A percentile compares a stretch with the other conserved stretches of the same genome.
These are phyloP conservation scores for Rhynchonycteris naso DNA, from an alignment of 2,797 vertebrate genomes.

Conservation along the genomic window DNA sequence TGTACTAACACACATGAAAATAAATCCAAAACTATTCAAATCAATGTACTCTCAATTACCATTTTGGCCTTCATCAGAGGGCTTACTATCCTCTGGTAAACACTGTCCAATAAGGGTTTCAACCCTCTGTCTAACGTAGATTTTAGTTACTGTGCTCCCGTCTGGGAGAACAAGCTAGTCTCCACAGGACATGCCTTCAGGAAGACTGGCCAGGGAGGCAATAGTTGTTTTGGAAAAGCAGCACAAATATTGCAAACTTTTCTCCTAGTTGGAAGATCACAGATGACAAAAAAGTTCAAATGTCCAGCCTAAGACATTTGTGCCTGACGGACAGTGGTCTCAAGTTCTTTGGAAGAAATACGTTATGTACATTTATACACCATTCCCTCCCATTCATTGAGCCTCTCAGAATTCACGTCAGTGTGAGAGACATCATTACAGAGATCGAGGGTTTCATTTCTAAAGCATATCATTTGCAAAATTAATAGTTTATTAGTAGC, in stretches of 20 bases:
- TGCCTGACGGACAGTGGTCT: slow-evolving; percentile 1
- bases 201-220: not conserved
- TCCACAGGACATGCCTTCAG: not conserved
- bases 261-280: slow-evolving; percentile 3
- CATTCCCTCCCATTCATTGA: slow-evolving; percentile 14
- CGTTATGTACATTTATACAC: not conserved
- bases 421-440: slow-evolving; percentile 49
- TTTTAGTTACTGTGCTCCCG: not conserved
- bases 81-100: not conserved
- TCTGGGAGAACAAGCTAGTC: not conserved
- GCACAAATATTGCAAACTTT: not conserved
- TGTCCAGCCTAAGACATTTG: not conserved
- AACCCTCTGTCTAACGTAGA: not conserved
- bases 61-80: not conserved
- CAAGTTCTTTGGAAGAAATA: not conserved
- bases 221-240: not conserved
- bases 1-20: not conserved
- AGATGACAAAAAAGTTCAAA: slow-evolving; percentile 5
- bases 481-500: slow-evolving; percentile 26
- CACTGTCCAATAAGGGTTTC: not conserved
- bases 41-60: not conserved
- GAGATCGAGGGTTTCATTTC: slow-evolving; percentile 48
- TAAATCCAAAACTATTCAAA: not conserved
- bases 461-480: slow-evolving; percentile 59
- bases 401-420: not conserved